These are phyloP conservation scores for Microctenopoma steveboyesi DNA, from an alignment of 2,797 vertebrate genomes.

Conservation along the genomic window DNA sequence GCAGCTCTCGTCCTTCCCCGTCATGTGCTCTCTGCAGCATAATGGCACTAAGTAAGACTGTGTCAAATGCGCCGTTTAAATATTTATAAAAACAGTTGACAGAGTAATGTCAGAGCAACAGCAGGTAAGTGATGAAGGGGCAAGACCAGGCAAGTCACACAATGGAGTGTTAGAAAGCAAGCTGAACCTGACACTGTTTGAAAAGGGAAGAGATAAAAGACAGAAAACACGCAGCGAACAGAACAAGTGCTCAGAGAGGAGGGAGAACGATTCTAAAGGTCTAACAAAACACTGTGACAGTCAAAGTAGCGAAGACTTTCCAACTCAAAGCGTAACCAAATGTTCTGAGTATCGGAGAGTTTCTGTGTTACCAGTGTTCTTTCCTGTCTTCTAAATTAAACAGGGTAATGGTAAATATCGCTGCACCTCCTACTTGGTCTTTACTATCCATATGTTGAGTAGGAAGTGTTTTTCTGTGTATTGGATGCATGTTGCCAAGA, in stretches of 20 bases:
- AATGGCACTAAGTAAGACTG: slow-evolving; percentile 43
- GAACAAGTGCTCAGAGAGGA: slow-evolving; percentile 1
- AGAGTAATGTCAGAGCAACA: slow-evolving; percentile 69
- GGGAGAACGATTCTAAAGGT: not conserved
- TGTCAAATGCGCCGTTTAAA: slow-evolving; percentile 68
- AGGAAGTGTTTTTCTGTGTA: not conserved
- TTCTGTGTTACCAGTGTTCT: not conserved
- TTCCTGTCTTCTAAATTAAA: not conserved
- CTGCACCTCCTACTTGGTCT: not conserved
- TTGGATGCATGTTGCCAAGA: slow-evolving; percentile 5
- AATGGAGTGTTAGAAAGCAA: slow-evolving; percentile 46
- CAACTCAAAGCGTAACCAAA: not conserved
- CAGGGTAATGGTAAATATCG: not conserved
- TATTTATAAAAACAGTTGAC: slow-evolving; percentile 70
- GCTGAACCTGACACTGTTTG: slow-evolving; percentile 52
- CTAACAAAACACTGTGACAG: no score
- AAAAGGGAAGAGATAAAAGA: slow-evolving; percentile 42
- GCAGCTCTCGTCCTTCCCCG: slow-evolving; percentile 38
- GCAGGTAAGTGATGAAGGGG: slow-evolving; percentile 66
- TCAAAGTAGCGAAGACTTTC: no score
- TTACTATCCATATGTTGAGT: slow-evolving; percentile 2
- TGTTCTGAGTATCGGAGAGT: not conserved
- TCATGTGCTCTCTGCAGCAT: slow-evolving; percentile 44
- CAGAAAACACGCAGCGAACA: slow-evolving; percentile 6
- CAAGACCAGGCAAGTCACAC: slow-evolving; percentile 51